Base-by-base conservation (phyloP, 2,888 invertebrate genomes). In the Lithophane ornitopus region DNA sequence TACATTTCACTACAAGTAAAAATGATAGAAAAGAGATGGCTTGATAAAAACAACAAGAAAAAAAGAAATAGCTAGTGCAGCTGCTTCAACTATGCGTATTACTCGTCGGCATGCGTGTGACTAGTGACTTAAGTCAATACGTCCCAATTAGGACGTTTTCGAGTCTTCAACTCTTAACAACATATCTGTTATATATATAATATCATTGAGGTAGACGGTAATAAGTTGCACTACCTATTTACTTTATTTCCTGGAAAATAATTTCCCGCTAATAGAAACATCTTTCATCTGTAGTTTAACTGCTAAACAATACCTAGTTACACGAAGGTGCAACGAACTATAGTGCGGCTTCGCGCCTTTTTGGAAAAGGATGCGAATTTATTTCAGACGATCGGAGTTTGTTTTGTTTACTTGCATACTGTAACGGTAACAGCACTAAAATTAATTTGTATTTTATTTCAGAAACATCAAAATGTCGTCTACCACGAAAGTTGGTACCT, bases 301-400 rank as follows among this genome's bases (percentile, higher is more conserved):
- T 79, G 75, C 67, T 84, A 82, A 78, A 75, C 65, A 72, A 73
- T 67, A 44, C 44, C 12, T 44, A 67, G 63, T 39, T 46, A 68
- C 68, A 71, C 52, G 52, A 62, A 63, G 52, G 85, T 78, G 73
- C 76, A 87, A 71, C 84, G 78, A 78, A 80, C 85, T 71, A 8
- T 3, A 62, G n/a, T 26, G 46, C 14, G 46, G 39, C 14, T 26
- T 69, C 71, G 56, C n/a, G 61, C 58, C 39, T 79, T 61, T 74
- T 63, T 56, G 34, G 44, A 74, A 65, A 66, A 73, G 41, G 65
- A 70, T 68, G 11, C 49, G 49, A 66, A 65, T 56, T 44, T 12
- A 46, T 70, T 49, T 54, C 9, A 14, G 9, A 28, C 34, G n/a
- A 26, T 63, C 62, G 52, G 49, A 66, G 52, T 16, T 59, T 59